These are phyloP conservation scores for Nothura maculosa DNA, from an alignment of 2,797 vertebrate species.

Conservation along the genomic window DNA sequence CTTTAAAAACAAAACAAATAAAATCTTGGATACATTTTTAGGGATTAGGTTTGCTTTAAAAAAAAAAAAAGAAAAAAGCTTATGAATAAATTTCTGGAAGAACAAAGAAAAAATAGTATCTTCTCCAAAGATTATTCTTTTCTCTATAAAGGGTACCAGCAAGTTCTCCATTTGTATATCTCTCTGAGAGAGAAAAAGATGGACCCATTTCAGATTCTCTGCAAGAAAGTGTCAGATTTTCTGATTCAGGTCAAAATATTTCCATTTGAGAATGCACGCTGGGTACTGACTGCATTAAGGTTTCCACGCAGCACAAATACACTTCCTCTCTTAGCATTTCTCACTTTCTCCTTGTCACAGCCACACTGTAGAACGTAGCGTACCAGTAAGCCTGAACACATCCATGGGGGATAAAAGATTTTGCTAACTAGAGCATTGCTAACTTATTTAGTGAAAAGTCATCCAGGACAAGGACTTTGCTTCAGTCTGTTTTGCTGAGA, in stretches of 20 bases:
- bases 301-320: background rate
- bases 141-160: background rate
- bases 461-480: conserved; percentile 57
- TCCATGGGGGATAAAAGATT: background rate
- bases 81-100: background rate
- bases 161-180: background rate
- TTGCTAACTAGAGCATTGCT: conserved; percentile 60
- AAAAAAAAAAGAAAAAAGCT: background rate
- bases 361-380: rapidly evolving
- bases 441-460: conserved; percentile 65
- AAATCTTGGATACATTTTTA: background rate
- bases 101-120: conserved; percentile 31
- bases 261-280: background rate
- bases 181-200: background rate
- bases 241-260: background rate
- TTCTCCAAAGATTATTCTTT: background rate
- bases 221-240: background rate
- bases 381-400: background rate
- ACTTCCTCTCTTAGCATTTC: background rate
- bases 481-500: background rate
- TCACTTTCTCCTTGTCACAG: background rate
- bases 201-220: background rate
- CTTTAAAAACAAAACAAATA: background rate
- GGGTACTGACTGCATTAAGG: background rate
- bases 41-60: background rate